Percentiles rank a stretch among this genome's conserved stretches.
Evolutionary conservation across 2,113 vertebrate species (phyloP).

Genomic region (Narcine bancroftii): DNA sequence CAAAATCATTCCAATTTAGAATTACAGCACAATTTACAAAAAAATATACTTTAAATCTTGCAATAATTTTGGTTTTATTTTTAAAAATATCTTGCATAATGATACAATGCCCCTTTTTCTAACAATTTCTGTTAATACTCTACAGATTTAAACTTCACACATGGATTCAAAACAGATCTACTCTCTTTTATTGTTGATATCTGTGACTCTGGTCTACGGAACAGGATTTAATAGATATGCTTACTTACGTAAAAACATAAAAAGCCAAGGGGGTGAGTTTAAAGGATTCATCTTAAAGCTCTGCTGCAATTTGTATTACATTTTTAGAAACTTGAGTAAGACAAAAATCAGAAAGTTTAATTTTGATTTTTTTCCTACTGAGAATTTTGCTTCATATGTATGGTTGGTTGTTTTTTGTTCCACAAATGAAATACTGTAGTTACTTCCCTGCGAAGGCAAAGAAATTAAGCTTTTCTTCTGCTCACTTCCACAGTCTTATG

Average conservation of each 20-base stretch:
- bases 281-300: background rate
- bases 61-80: background rate
- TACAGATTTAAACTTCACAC: conserved; percentile 19
- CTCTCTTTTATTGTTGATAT: conserved; percentile 18
- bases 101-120: background rate
- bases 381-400: background rate
- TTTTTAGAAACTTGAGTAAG: background rate
- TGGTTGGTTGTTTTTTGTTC: background rate
- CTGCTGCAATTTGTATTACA: background rate
- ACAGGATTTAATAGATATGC: conserved; percentile 35
- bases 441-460: background rate
- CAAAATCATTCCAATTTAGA: background rate
- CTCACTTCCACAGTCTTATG: too few relatives aligned
- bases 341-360: background rate
- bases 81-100: background rate
- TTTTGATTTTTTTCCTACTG: background rate
- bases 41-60: background rate
- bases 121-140: background rate
- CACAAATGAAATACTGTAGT: background rate
- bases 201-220: conserved; percentile 21
- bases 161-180: conserved; percentile 23
- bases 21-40: background rate
- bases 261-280: conserved; percentile 18
- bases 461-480: background rate
- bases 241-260: background rate